Base-by-base conservation (phyloP, 2,888 invertebrate species). In the Agrilus biguttatus region DNA sequence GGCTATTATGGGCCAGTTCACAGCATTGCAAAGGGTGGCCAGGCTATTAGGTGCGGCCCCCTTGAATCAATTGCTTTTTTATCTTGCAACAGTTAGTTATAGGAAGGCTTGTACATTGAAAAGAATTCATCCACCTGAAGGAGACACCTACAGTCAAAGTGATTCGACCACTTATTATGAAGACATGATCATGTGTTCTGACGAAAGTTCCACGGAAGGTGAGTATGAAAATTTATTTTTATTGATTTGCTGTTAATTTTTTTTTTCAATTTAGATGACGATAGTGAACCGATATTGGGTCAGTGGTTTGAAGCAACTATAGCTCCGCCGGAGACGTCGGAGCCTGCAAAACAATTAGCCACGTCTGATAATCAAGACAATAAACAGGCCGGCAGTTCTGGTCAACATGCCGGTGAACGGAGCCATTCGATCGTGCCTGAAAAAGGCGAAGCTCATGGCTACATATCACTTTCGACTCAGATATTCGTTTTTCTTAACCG, bases 151-250 rank as follows among this genome's bases (percentile, higher is more conserved):
- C 46, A 83, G 82, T 61, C 81, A 81, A 50, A 91, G 91, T 5
- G 93, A 92, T 67, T 91, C 91, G 8, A 91, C 91, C 39, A 92
- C 91, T n/a, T 93, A 90, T 69, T 92, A 91, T 66, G 92, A 92
- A 67, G 92, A 93, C 67, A 85, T 92, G 67, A 77, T 86, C 44
- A 86, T 91, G 57, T 89, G 88, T 62, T 89, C 90, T 0, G 88
- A 88, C 60, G 91, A 90, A 60, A 89, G 88, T 40, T 85, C 87
- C 45, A 85, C 83, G 36, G 90, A 90, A 66, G 89, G 88, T 79
- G 69, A 62, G 12, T 37, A 21, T 33, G 32, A 38, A 35, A 14
- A 23, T 42, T 36, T 37, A 32, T 33, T 5, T 36, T 14, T 39
- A 28, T 2, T 14, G 8, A 28, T 17, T 14, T 37, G 5, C 39